A percentile compares a stretch with the other conserved stretches of the same genome.
Conservation (phyloP, 2,888 invertebrate genomes). For the Ptychoptera contaminata region DNA sequence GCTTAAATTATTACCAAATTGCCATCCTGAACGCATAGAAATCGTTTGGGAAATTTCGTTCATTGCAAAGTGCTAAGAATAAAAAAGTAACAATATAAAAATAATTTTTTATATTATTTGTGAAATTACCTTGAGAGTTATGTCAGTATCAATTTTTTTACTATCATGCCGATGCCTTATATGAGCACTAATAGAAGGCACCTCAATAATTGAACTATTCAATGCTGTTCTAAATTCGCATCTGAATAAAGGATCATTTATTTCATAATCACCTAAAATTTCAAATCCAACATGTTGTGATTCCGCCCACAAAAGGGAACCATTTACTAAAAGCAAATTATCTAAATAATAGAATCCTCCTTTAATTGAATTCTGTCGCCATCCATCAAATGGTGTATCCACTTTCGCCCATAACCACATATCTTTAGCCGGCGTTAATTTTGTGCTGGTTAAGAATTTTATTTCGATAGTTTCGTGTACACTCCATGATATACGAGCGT, state of each 20-base stretch:
- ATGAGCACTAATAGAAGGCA: conserved; percentile 39
- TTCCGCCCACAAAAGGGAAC: conserved; percentile 42
- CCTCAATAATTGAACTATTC: conserved; percentile 40
- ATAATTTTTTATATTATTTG: background rate
- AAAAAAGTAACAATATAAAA: background rate
- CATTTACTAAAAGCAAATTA: conserved; percentile 35
- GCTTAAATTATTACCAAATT: conserved; percentile 35
- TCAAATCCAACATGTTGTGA: conserved; percentile 39
- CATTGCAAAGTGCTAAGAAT: background rate
- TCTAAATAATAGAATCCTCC: conserved; percentile 33
- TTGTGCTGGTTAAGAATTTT: conserved; percentile 42
- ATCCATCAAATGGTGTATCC: conserved; percentile 40
- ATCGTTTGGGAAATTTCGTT: conserved; percentile 36
- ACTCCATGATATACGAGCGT: conserved; percentile 51
- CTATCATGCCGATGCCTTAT: conserved; percentile 37
- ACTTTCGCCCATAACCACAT: conserved; percentile 32
- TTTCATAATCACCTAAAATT: conserved; percentile 34
- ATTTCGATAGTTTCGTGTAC: conserved; percentile 44
- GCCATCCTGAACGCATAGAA: conserved; percentile 55
- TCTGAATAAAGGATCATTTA: conserved; percentile 26
- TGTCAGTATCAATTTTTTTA: conserved; percentile 33
- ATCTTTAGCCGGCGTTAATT: conserved; percentile 30
- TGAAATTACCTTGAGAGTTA: conserved; percentile 13
- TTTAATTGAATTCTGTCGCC: conserved; percentile 37
- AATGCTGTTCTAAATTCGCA: conserved; percentile 37